Evolutionary conservation across 2,888 invertebrate genomes (phyloP).

Genomic region (Colostygia pectinataria): DNA sequence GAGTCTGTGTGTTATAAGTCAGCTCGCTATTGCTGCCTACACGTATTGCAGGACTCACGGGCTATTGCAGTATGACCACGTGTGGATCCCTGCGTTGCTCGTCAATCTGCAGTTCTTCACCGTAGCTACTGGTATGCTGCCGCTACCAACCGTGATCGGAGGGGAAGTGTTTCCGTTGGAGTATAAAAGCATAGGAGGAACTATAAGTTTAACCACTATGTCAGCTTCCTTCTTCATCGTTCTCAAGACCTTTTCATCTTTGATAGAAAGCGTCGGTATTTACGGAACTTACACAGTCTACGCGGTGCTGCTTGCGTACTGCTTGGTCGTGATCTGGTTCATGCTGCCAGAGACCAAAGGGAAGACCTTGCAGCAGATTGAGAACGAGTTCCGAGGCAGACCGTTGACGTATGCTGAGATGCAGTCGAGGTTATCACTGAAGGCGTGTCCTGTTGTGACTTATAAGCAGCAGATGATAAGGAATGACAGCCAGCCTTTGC

Average conservation of each 20-base stretch:
- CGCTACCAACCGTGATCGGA: conserved; percentile 86
- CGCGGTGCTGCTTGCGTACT: conserved; percentile 72
- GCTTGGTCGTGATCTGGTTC: conserved; percentile 79
- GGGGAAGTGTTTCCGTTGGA: conserved; percentile 86
- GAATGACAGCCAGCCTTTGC: conserved; percentile 46
- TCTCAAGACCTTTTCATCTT: conserved; percentile 83
- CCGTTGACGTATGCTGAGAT: conserved; percentile 49
- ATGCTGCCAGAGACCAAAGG: conserved; percentile 86
- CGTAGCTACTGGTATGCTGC: conserved; percentile 82
- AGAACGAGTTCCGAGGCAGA: conserved; percentile 75
- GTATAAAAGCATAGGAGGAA: conserved; percentile 84
- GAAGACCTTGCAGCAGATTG: conserved; percentile 85
- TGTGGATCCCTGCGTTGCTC: conserved; percentile 73
- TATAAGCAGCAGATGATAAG: conserved; percentile 54
- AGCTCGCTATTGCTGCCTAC: conserved; percentile 76
- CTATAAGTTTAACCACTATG: conserved; percentile 81
- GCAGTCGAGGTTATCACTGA: conserved; percentile 50
- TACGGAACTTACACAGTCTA: conserved; percentile 83
- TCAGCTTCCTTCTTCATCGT: conserved; percentile 83
- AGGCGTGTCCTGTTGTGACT: conserved; percentile 48
- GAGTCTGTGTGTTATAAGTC: conserved; percentile 78
- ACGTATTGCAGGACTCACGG: conserved; percentile 53
- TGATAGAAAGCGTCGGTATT: conserved; percentile 75
- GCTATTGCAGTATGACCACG: conserved; percentile 48
- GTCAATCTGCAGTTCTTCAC: conserved; percentile 80